Evolutionary conservation across 2,113 vertebrate species (phyloP).

Genomic region (Micronycteris hirsuta): DNA sequence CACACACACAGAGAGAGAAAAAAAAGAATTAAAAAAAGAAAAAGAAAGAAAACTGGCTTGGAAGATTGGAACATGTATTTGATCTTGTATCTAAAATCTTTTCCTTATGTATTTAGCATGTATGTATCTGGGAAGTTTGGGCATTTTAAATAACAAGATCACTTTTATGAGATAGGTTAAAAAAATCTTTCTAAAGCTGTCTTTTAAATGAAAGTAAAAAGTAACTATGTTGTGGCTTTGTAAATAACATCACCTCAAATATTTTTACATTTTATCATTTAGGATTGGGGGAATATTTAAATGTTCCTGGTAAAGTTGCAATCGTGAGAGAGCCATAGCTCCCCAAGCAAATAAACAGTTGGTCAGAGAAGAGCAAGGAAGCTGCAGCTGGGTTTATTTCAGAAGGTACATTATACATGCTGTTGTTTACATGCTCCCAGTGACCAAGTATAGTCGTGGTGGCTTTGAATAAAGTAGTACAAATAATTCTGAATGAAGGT

Average conservation of each 20-base stretch:
- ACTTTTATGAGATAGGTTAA: slow-evolving; percentile 46
- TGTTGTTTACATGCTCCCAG: slow-evolving; percentile 54
- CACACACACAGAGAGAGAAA: neutral
- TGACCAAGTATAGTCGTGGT: slow-evolving; percentile 44
- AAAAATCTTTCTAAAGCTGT: neutral
- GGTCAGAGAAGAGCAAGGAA: neutral
- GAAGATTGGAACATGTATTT: slow-evolving; percentile 49
- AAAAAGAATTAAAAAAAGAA: neutral
- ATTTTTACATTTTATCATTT: slow-evolving; percentile 30
- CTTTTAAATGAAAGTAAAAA: neutral
- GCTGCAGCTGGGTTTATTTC: neutral
- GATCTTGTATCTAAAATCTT: slow-evolving; percentile 69
- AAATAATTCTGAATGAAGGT: slow-evolving; percentile 72
- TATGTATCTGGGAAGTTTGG: slow-evolving; percentile 52
- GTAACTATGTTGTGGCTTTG: neutral
- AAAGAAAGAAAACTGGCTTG: slow-evolving; percentile 19
- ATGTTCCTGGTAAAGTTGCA: neutral
- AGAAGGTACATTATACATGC: slow-evolving; percentile 41
- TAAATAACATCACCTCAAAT: slow-evolving; percentile 62
- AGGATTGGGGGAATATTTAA: neutral
- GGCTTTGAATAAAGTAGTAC: slow-evolving; percentile 66
- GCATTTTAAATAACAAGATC: slow-evolving; percentile 60
- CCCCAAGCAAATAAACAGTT: neutral
- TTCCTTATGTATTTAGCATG: slow-evolving; percentile 67
- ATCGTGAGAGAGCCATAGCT: slow-evolving; percentile 41